Conservation (phyloP, 2,888 invertebrate genomes). For the Dermolepida albohirtum region DNA sequence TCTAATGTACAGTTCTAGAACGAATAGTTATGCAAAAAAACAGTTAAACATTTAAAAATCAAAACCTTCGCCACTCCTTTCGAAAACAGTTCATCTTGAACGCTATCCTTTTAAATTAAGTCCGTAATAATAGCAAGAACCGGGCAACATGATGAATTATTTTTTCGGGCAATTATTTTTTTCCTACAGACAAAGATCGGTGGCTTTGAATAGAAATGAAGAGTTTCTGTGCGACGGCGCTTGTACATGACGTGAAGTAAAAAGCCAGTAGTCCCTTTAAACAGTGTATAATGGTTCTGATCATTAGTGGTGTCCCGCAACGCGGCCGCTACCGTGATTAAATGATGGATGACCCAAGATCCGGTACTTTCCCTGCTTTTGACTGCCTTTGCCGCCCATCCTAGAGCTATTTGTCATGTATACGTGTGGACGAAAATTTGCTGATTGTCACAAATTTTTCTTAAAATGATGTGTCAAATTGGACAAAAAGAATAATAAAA, state of each 20-base stretch:
- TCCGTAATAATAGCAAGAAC: constrained; percentile 21
- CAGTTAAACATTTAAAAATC: no score
- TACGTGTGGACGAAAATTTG: not conserved
- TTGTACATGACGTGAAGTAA: constrained; percentile 50
- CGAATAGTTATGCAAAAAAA: no score
- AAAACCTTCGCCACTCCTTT: no score
- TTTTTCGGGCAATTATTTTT: constrained; percentile 52
- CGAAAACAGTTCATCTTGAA: constrained; percentile 9
- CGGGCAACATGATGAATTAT: constrained; percentile 50
- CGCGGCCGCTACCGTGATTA: constrained; percentile 53
- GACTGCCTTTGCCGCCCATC: constrained; percentile 18
- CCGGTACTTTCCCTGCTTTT: constrained; percentile 48
- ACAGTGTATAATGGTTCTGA: constrained; percentile 55
- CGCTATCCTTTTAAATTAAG: constrained; percentile 32
- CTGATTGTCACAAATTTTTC: no score
- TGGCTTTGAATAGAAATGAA: constrained; percentile 51
- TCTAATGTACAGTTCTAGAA: no score
- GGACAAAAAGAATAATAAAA: no score
- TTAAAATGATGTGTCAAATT: no score
- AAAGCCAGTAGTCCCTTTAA: constrained; percentile 53
- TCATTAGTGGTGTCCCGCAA: constrained; percentile 55
- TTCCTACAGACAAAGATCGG: constrained; percentile 44
- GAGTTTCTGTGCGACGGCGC: constrained; percentile 19
- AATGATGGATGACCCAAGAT: constrained; percentile 56
- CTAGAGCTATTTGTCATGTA: constrained; percentile 40